Percentiles rank a stretch among this genome's conserved stretches.
Evolutionary conservation across 2,113 vertebrate genomes (phyloP).

Genomic region (Lophochroa leadbeateri): DNA sequence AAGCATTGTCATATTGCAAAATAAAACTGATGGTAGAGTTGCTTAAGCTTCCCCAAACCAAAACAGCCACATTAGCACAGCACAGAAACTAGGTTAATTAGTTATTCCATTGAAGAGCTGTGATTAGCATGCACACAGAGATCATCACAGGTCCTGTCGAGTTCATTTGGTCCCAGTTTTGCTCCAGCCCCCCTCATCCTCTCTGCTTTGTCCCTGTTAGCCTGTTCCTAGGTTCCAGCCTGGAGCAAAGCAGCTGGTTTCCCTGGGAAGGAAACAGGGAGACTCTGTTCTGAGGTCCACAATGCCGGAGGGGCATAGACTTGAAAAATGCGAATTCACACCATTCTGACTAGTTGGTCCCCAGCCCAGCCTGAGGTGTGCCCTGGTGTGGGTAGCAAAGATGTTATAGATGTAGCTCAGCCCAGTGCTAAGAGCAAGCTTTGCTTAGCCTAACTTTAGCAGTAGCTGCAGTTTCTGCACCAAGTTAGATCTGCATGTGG

Average conservation of each 20-base stretch:
- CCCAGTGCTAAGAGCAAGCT: neutral
- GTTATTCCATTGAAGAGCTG: neutral
- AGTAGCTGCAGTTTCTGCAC: neutral
- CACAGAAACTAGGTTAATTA: neutral
- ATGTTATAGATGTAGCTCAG: neutral
- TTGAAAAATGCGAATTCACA: rapidly evolving
- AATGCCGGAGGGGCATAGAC: neutral
- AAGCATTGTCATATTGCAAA: neutral
- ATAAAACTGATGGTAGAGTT: neutral
- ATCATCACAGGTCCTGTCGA: neutral
- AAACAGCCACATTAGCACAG: neutral
- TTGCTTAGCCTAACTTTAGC: neutral
- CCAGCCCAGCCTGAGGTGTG: neutral
- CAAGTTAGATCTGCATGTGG: neutral
- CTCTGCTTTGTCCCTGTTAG: neutral
- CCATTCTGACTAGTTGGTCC: neutral
- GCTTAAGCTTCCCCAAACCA: neutral
- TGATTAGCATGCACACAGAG: neutral
- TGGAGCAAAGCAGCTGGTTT: neutral
- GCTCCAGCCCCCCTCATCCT: neutral
- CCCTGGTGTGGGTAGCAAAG: neutral
- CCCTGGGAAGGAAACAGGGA: neutral
- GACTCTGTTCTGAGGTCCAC: neutral
- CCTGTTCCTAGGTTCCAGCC: neutral
- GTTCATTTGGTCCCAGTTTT: neutral